phyloP scores from a whole-genome alignment of 2,797 vertebrate genomes.

The Pseudochirops corinnae region DNA sequence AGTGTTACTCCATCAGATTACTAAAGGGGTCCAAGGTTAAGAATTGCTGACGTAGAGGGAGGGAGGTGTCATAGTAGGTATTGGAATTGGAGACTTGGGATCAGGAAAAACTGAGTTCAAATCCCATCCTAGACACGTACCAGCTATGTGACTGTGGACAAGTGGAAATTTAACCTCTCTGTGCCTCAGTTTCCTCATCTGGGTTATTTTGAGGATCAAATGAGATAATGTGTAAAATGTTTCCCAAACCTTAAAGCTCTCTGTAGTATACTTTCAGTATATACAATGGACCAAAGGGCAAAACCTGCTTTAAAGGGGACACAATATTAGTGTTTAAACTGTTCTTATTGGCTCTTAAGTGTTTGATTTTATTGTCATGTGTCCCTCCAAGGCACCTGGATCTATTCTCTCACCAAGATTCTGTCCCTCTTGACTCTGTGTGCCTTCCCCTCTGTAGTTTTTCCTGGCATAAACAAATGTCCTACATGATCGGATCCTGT shows the following conservation, averaged over 20 bases:
- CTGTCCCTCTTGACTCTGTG: not conserved
- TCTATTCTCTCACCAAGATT: not conserved
- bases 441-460: not conserved
- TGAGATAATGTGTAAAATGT: not conserved
- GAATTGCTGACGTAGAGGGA: not conserved
- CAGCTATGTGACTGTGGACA: not conserved
- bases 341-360: not conserved
- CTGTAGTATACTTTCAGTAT: not conserved
- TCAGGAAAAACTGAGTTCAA: not conserved
- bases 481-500: not conserved
- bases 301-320: not conserved
- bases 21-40: not conserved
- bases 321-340: not conserved
- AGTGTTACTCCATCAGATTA: not conserved
- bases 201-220: not conserved
- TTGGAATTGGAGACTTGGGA: not conserved
- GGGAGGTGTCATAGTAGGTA: not conserved
- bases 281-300: not conserved
- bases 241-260: not conserved
- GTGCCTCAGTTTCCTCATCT: not conserved
- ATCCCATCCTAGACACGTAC: not conserved
- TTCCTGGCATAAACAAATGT: not conserved
- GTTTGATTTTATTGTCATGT: not conserved
- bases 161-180: not conserved
- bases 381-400: not conserved